phyloP scores from a whole-genome alignment of 2,113 vertebrate genomes.

The Neotoma lepida region DNA sequence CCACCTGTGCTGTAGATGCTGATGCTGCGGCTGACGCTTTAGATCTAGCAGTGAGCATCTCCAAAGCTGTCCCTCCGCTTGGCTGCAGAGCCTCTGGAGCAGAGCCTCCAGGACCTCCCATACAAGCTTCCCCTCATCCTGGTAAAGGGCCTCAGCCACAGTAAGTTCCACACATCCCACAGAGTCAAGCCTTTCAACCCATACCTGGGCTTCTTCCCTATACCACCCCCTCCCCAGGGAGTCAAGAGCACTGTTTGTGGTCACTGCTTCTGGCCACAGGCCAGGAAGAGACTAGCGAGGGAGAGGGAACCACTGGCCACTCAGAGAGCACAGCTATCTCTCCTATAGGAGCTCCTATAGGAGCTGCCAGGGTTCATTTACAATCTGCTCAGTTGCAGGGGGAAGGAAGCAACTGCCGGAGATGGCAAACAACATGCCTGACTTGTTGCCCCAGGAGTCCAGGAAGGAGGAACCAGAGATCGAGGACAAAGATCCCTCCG shows the following conservation, averaged over 20 bases:
- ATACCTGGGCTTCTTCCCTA: not conserved
- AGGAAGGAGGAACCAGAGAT: too few relatives aligned
- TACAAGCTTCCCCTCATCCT: not conserved
- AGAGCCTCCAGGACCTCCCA: not conserved
- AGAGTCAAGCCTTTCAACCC: not conserved
- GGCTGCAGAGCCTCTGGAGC: not conserved
- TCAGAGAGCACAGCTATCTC: not conserved
- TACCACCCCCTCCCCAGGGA: not conserved
- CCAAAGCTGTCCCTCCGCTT: not conserved
- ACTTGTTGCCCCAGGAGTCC: too few relatives aligned
- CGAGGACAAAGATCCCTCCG: too few relatives aligned
- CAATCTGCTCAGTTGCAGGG: not conserved
- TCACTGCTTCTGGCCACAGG: not conserved
- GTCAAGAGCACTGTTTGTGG: not conserved
- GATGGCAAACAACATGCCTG: too few relatives aligned
- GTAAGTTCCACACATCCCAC: not conserved
- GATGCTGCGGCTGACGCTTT: not conserved
- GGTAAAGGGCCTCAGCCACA: not conserved
- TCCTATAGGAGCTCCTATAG: not conserved
- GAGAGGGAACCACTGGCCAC: not conserved
- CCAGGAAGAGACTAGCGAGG: not conserved
- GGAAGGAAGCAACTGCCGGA: not conserved
- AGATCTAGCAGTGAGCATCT: not conserved
- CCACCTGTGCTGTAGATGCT: slow-evolving; percentile 9
- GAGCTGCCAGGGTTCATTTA: not conserved